Conservation (phyloP, 2,888 invertebrate species). For the Tryphoninae sp. region DNA sequence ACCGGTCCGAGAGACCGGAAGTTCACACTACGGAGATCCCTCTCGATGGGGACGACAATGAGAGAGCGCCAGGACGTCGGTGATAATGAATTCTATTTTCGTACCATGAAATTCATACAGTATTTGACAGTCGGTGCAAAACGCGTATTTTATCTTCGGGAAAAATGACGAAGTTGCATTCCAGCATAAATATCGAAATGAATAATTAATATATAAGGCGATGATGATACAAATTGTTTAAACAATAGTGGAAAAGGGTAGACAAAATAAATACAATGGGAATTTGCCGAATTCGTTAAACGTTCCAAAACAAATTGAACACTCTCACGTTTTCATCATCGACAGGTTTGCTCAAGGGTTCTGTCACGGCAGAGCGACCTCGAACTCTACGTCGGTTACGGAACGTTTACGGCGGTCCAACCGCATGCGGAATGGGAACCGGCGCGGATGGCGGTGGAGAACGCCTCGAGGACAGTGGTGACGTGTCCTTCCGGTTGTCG, state of each 20-base stretch:
- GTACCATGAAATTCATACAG: constrained; percentile 4
- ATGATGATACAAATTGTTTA: background rate
- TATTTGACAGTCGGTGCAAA: constrained; percentile 6
- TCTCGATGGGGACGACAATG: constrained; percentile 37
- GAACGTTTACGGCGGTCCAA: constrained; percentile 85
- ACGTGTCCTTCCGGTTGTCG: constrained; percentile 75
- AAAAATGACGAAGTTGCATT: background rate
- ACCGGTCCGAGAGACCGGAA: constrained; percentile 34
- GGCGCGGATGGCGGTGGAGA: constrained; percentile 81
- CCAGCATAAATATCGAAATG: background rate
- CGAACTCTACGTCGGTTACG: constrained; percentile 89
- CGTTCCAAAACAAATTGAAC: background rate
- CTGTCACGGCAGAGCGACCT: constrained; percentile 89
- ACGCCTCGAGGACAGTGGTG: constrained; percentile 79
- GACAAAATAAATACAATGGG: constrained; percentile 1
- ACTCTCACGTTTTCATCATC: constrained; percentile 69
- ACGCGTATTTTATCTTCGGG: constrained; percentile 6
- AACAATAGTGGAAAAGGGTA: background rate
- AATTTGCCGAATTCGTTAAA: background rate
- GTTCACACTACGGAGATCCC: constrained; percentile 35
- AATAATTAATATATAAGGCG: background rate
- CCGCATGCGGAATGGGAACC: constrained; percentile 78
- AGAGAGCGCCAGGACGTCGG: constrained; percentile 21
- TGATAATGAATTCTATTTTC: constrained; percentile 37
- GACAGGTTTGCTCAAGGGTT: constrained; percentile 92